phyloP scores from a whole-genome alignment of 2,797 vertebrate species.

The Gallinago solitaria region DNA sequence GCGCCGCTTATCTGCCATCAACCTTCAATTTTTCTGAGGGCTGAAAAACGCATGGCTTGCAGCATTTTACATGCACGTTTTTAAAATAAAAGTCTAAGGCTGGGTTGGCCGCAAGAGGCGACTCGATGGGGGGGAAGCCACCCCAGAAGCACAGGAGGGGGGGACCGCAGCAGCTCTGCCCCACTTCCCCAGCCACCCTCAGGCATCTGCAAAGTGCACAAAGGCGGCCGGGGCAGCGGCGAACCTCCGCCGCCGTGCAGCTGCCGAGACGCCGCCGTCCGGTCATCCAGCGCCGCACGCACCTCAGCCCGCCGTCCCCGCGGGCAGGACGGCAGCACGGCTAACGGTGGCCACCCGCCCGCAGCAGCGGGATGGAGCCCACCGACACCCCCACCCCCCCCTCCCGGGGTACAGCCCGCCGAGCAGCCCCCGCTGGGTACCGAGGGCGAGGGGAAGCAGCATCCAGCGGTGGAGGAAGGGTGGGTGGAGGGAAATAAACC shows the following conservation, averaged over 20 bases:
- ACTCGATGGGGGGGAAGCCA: background rate
- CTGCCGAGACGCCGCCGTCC: background rate
- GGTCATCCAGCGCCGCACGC: background rate
- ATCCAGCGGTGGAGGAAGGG: background rate
- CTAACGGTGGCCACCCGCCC: background rate
- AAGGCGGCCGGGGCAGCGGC: background rate
- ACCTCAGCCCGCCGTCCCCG: background rate
- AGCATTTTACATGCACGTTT: background rate
- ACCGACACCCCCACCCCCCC: background rate
- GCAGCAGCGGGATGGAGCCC: background rate
- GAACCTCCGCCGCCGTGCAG: background rate
- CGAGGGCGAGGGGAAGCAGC: background rate
- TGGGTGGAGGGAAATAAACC: background rate
- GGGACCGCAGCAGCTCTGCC: background rate
- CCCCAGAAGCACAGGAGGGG: background rate
- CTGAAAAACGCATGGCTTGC: background rate
- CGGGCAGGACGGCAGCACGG: background rate
- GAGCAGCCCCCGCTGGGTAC: background rate
- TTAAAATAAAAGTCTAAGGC: background rate
- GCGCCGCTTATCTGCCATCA: conserved; percentile 21
- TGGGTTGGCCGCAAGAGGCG: background rate
- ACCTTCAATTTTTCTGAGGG: conserved; percentile 57
- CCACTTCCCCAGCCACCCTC: background rate
- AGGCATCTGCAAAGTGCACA: background rate
- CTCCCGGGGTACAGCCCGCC: background rate